Conservation (phyloP, 2,888 invertebrate genomes). For the Drosophila lacicola region DNA sequence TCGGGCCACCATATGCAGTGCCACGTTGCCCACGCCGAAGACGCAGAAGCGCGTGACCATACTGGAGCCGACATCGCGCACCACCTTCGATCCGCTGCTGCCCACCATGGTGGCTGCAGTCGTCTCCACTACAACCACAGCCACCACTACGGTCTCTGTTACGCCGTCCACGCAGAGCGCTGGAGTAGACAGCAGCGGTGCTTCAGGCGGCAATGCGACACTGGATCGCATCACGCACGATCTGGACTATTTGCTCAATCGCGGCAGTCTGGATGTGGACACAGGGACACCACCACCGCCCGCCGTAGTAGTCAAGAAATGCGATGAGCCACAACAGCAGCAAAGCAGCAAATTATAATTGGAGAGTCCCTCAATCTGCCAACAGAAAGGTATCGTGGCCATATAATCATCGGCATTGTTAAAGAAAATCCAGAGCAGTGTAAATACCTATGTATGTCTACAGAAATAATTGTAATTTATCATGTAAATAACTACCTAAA, state of each 20-base stretch:
- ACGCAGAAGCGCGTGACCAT: slow-evolving; percentile 84
- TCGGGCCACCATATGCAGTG: slow-evolving; percentile 21
- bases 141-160: slow-evolving; percentile 46
- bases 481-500: slow-evolving; percentile 29
- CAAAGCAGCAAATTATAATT: slow-evolving; percentile 47
- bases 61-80: slow-evolving; percentile 82
- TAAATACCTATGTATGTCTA: slow-evolving; percentile 18
- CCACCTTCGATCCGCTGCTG: slow-evolving; percentile 82
- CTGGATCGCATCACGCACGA: slow-evolving; percentile 93
- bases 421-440: slow-evolving; percentile 19
- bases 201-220: slow-evolving; percentile 85
- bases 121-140: slow-evolving; percentile 60
- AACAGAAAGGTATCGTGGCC: background rate
- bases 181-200: slow-evolving; percentile 31
- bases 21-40: slow-evolving; percentile 80
- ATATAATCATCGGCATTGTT: slow-evolving; percentile 5
- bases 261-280: slow-evolving; percentile 77
- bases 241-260: slow-evolving; percentile 92
- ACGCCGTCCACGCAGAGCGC: slow-evolving; percentile 57
- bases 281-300: slow-evolving; percentile 58
- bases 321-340: slow-evolving; percentile 49
- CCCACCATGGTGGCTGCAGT: slow-evolving; percentile 82
- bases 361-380: too few species aligned
- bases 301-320: slow-evolving; percentile 50
- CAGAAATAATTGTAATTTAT: background rate